A percentile compares a stretch with the other conserved stretches of the same genome.
Conservation (phyloP, 2,888 invertebrate species). For the Lasius fuliginosus region DNA sequence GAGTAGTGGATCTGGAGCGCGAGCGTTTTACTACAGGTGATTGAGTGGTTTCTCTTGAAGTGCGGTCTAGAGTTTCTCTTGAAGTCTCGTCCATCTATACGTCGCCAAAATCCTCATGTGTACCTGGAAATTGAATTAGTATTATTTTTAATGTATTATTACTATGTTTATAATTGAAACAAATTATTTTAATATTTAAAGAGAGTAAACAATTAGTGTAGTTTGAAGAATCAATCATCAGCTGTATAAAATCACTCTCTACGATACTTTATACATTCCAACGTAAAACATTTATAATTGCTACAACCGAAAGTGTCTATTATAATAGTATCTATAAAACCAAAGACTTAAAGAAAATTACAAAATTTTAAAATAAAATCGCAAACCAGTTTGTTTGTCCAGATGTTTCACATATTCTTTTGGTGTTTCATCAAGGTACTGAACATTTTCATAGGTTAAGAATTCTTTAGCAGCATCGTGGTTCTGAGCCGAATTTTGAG, state of each 20-base stretch:
- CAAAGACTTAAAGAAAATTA: conserved; percentile 1
- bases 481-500: not conserved
- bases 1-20: conserved; percentile 1
- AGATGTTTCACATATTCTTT: not conserved
- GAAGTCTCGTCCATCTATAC: not conserved
- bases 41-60: not conserved
- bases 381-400: not conserved
- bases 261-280: not conserved
- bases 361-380: conserved; percentile 4
- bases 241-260: conserved; percentile 4
- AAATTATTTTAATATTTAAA: conserved; percentile 5
- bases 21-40: not conserved
- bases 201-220: not conserved
- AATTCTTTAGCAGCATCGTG: not conserved
- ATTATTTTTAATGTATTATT: conserved; percentile 11
- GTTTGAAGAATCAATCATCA: conserved; percentile 2
- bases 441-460: not conserved
- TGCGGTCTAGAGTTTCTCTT: not conserved
- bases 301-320: conserved; percentile 1
- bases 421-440: not conserved
- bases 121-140: not conserved
- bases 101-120: not conserved
- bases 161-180: not conserved
- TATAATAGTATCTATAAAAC: conserved; percentile 1
- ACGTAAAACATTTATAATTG: not conserved